Conservation (phyloP, 2,113 vertebrate genomes). For the Myiopsitta monachus region DNA sequence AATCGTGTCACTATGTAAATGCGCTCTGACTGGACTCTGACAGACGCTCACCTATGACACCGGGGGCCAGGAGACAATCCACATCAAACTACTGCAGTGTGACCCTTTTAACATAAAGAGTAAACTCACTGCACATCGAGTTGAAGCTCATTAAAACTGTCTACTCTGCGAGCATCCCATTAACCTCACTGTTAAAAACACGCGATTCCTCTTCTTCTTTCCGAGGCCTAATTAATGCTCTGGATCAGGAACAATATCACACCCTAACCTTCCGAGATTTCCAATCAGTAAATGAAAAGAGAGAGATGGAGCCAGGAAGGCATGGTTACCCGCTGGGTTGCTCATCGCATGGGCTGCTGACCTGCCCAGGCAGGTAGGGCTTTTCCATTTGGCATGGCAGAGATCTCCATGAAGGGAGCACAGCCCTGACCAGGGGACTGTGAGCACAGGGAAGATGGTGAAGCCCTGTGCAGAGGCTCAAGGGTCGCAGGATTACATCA, state of each 20-base stretch:
- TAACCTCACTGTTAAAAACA: constrained; percentile 84
- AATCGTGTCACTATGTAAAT: constrained; percentile 96
- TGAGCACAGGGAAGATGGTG: background rate
- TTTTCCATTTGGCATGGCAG: background rate
- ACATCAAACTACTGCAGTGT: constrained; percentile 90
- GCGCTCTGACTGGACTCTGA: constrained; percentile 95
- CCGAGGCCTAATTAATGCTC: constrained; percentile 82
- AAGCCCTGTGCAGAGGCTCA: background rate
- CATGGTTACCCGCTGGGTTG: background rate
- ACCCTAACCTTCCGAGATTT: constrained; percentile 69
- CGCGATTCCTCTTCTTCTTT: constrained; percentile 78
- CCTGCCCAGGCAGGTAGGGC: constrained; percentile 41
- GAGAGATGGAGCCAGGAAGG: background rate
- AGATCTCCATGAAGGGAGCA: background rate
- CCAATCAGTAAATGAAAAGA: constrained; percentile 63
- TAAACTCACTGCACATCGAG: constrained; percentile 80
- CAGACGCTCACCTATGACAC: constrained; percentile 81
- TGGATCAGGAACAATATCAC: constrained; percentile 71
- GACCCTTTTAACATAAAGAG: constrained; percentile 95
- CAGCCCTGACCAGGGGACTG: rapidly evolving
- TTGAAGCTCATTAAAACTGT: constrained; percentile 89
- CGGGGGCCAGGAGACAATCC: constrained; percentile 79
- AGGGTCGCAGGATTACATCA: background rate
- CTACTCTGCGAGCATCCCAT: constrained; percentile 84
- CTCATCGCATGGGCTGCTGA: background rate